A percentile compares a stretch with the other conserved stretches of the same genome.
Conservation (phyloP, 2,113 vertebrate genomes). For the Corythoichthys haematopterus region DNA sequence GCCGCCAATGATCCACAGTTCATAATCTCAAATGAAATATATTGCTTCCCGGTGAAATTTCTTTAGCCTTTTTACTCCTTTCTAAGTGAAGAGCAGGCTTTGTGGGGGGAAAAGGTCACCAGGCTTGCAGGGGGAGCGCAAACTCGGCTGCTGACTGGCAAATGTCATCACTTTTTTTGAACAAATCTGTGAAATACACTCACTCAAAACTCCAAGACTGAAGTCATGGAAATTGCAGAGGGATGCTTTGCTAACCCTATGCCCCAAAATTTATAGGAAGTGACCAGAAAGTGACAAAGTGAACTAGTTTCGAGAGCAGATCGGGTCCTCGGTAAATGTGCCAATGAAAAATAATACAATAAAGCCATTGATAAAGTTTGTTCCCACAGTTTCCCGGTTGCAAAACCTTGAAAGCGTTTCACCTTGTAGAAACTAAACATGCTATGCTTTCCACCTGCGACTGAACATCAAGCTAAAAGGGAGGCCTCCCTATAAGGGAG, state of each 20-base stretch:
- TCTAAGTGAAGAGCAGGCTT: constrained; percentile 54
- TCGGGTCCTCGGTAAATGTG: too few relatives aligned
- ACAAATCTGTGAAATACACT: constrained; percentile 13
- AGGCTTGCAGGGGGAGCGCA: constrained; percentile 39
- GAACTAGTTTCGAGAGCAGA: too few relatives aligned
- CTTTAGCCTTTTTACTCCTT: constrained; percentile 49
- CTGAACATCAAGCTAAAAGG: constrained; percentile 54
- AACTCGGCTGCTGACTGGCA: constrained; percentile 49
- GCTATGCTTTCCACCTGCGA: constrained; percentile 48
- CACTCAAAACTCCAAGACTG: too few relatives aligned
- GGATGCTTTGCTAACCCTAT: too few relatives aligned
- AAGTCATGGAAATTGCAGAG: too few relatives aligned
- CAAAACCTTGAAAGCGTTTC: constrained; percentile 39
- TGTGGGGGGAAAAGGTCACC: constrained; percentile 59
- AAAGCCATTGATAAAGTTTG: constrained; percentile 36
- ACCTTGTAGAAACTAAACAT: constrained; percentile 47
- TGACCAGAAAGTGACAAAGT: too few relatives aligned
- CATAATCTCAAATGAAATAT: constrained; percentile 70
- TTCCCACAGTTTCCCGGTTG: constrained; percentile 12
- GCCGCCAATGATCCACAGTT: constrained; percentile 65
- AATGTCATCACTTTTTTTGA: constrained; percentile 47
- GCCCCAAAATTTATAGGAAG: too few relatives aligned
- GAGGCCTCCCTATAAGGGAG: constrained; percentile 41
- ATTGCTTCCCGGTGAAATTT: constrained; percentile 58
- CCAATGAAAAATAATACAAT: too few relatives aligned